Base-by-base conservation (phyloP, 2,888 invertebrate species). In the Brachypterus glaber region DNA sequence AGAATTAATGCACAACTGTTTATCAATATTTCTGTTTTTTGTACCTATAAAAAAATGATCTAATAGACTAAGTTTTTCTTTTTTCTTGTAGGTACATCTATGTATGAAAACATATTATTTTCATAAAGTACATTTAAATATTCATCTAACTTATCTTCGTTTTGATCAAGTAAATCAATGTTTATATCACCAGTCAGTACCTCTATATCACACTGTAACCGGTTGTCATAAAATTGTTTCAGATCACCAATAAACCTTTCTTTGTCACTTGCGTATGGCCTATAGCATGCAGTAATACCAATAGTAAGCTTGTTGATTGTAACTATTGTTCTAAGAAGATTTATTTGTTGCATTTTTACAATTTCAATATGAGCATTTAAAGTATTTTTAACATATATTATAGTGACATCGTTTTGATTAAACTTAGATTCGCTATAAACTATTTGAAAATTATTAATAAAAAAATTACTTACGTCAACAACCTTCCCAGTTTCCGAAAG, bases 41-140 rank as follows among this genome's bases (percentile, higher is more conserved):
- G 21, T 21, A 21, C 21, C 21, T 21, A 21, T 21, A 21, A 21
- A 21, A 21, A 21, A 21, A 21, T 21, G 21, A 21, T 21, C 21
- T 21, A 21, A 21, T 21, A 21, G 21, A 21, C 21, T 21, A 21
- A 21, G 21, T 21, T 21, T 21, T 21, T 21, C 21, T 21, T 21
- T 21, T 21, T 21, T 9, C 21, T 21, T 21, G 21, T 21, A 21
- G 21, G 21, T 21, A 21, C 21, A 21, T 21, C 21, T 21, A 21
- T 21, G 21, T 21, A 21, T 21, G 21, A 21, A 21, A 21, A 21
- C 21, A 21, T 21, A 21, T 21, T 21, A 9, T 21, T 21, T 21
- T 21, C 21, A 21, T 21, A 21, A 9, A 21, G 21, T 21, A 21
- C 9, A 21, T 21, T 21, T 21, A 21, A 21, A 21, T 21, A 21